Conservation (phyloP, 2,113 vertebrate species). For the Suricata suricatta region DNA sequence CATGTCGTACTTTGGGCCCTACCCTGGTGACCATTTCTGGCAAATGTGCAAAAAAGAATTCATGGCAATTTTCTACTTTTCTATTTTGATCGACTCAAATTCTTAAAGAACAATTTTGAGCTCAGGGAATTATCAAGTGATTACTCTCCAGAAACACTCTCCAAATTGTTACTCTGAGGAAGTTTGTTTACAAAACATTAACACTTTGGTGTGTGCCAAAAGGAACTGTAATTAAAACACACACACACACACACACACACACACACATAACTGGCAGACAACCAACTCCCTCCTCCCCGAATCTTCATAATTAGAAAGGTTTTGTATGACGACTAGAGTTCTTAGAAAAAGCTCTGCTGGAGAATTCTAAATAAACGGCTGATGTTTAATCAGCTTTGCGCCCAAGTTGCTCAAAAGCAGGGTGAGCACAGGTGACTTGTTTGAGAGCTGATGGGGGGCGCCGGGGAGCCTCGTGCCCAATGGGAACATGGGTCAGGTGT, state of each 20-base stretch:
- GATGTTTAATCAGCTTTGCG: constrained; percentile 32
- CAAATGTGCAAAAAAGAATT: constrained; percentile 69
- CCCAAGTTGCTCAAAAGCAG: background rate
- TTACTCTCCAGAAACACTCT: constrained; percentile 58
- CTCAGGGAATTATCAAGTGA: constrained; percentile 60
- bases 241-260: background rate
- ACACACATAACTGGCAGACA: constrained; percentile 17
- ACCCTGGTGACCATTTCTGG: constrained; percentile 49
- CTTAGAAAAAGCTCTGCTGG: constrained; percentile 2
- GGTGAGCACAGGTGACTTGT: background rate
- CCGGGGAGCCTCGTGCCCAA: background rate
- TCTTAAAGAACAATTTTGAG: constrained; percentile 75
- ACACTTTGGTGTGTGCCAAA: constrained; percentile 18
- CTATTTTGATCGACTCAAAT: constrained; percentile 54
- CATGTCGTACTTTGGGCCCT: constrained; percentile 26
- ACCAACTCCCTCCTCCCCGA: background rate
- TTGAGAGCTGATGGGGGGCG: background rate
- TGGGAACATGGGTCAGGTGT: background rate
- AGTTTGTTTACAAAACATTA: constrained; percentile 70
- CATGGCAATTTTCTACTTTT: constrained; percentile 19
- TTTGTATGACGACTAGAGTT: background rate
- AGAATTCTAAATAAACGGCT: constrained; percentile 38
- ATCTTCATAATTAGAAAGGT: constrained; percentile 1
- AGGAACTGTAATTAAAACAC: background rate
- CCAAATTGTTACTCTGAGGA: constrained; percentile 42